Evolutionary conservation across 2,113 vertebrate species (phyloP).

Genomic region (Gambusia holbrooki): DNA sequence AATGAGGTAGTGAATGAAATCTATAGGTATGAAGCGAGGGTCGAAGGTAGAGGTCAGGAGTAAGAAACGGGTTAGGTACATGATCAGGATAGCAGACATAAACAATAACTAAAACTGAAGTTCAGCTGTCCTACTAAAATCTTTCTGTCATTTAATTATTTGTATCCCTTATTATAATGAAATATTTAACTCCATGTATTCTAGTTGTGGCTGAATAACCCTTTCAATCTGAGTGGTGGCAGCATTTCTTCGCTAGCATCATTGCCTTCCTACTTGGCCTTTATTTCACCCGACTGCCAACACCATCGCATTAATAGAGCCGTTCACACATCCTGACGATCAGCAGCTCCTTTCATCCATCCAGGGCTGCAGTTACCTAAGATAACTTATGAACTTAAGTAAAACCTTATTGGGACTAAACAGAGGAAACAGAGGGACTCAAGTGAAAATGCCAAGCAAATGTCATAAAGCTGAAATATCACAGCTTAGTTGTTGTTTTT

Average conservation of each 20-base stretch:
- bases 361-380: neutral
- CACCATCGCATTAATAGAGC: neutral
- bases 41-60: too few relatives aligned
- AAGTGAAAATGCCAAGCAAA: slow-evolving; percentile 60
- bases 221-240: too few relatives aligned
- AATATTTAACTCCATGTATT: neutral
- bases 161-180: neutral
- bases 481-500: slow-evolving; percentile 10
- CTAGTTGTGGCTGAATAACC: too few relatives aligned
- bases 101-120: too few relatives aligned
- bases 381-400: neutral
- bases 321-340: neutral
- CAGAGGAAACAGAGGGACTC: slow-evolving; percentile 14
- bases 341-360: neutral
- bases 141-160: too few relatives aligned
- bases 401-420: neutral
- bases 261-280: neutral
- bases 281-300: neutral
- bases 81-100: too few relatives aligned
- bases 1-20: too few relatives aligned
- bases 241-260: neutral
- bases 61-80: too few relatives aligned
- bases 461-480: slow-evolving; percentile 45
- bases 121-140: too few relatives aligned
- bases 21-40: too few relatives aligned